Evolutionary conservation across 2,797 vertebrate genomes (phyloP), one percentile per base, ranked within the genome.

Genomic region (Thunnus albacares): DNA sequence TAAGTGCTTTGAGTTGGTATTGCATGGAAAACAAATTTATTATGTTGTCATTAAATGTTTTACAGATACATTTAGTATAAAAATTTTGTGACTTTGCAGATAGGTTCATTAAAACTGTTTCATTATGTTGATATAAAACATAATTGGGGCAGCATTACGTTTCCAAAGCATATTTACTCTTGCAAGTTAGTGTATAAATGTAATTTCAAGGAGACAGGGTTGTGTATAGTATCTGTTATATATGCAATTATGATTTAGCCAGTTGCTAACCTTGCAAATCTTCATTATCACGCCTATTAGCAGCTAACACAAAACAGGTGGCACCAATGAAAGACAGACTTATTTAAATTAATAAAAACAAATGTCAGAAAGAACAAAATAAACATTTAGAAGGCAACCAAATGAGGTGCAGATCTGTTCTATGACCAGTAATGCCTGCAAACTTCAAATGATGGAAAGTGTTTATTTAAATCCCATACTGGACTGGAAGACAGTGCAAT

Each of bases 231-330:
- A 20, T 56, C 14, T 13, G 28, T 5, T 18, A 6, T 51, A 3
- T 72, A 49, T 76, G 6, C 30, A 24, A 5, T 43, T 43, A 35
- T 30, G 22, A 67, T 58, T 77, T 49, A 52, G 35, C 17, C 77
- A 28, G 41, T n/a, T 22, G 35, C 22, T 30, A 75, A 62, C 6
- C 38, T 20, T 28, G 43, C 49, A 71, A 47, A n/a, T 24, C 15
- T 63, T 67, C 57, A 57, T 66, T 28, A 26, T 68, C 33, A 59
- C 33, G 75, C 76, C 56, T 30, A 41, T 74, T 30, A 56, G 65
- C 43, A 15, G 20, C 61, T 79, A 87, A 90, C 71, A 58, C 57
- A 68, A 81, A 84, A 69, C 87, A 90, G 70, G 75, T 85, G 73
- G 70, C 30, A 56, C 66, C 58, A 61, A 68, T 77, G n/a, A 38